phyloP scores from a whole-genome alignment of 37 sponge, comb jelly and placozoan species.

The Bolinopsis microptera region DNA sequence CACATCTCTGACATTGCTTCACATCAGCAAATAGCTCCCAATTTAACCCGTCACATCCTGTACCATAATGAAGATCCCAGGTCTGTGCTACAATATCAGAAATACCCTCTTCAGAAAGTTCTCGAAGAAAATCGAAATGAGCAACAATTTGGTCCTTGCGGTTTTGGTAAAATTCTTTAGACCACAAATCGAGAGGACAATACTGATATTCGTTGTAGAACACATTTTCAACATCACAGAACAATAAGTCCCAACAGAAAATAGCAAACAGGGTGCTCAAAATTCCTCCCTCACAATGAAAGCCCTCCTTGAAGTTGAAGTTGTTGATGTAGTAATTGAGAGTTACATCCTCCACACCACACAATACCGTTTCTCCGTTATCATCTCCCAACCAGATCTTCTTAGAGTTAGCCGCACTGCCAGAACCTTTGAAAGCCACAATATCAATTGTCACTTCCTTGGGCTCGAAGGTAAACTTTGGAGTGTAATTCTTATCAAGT shows the following conservation, averaged over 20 bases:
- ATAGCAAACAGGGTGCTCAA: constrained; percentile 45
- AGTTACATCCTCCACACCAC: constrained; percentile 24
- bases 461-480: neutral
- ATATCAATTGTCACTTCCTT: neutral
- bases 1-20: constrained; percentile 8
- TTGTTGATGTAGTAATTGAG: neutral
- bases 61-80: neutral
- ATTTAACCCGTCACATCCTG: neutral
- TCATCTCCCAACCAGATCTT: neutral
- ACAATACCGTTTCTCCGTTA: neutral
- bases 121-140: neutral
- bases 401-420: constrained; percentile 34
- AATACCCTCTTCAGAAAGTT: neutral
- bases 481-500: neutral
- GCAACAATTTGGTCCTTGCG: neutral
- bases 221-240: constrained; percentile 46
- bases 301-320: neutral
- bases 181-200: constrained; percentile 22
- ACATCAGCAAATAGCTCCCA: constrained; percentile 24
- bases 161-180: neutral
- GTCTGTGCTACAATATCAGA: neutral
- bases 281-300: constrained; percentile 32
- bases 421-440: constrained; percentile 8
- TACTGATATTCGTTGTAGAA: constrained; percentile 56
- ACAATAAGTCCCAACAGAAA: constrained; percentile 55